phyloP scores from a whole-genome alignment of 2,888 invertebrate species.

The Habrosyne pyritoides region DNA sequence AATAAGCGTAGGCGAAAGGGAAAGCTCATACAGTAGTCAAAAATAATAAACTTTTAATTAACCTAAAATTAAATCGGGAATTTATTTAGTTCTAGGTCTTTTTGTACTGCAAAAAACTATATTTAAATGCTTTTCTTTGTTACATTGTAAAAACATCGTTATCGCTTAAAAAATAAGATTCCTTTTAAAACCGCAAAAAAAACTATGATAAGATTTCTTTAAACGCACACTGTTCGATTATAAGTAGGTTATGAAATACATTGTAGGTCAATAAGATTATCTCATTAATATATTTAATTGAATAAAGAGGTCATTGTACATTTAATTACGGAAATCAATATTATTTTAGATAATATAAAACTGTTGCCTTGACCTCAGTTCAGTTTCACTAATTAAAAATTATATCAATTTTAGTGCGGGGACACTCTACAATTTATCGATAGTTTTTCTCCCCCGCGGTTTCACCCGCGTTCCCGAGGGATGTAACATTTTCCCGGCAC shows the following conservation, averaged over 20 bases:
- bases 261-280: neutral
- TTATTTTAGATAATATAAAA: slow-evolving; percentile 11
- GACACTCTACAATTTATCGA: neutral
- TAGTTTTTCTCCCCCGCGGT: neutral
- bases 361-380: slow-evolving; percentile 30
- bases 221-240: neutral
- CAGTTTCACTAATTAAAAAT: neutral
- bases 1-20: slow-evolving; percentile 4
- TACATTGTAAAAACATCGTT: neutral
- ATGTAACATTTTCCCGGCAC: too few relatives aligned
- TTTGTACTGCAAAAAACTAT: too few relatives aligned
- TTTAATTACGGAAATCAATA: slow-evolving; percentile 34
- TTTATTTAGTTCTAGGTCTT: too few relatives aligned
- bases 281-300: slow-evolving; percentile 20
- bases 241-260: neutral
- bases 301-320: slow-evolving; percentile 38
- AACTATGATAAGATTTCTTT: neutral
- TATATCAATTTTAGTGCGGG: neutral
- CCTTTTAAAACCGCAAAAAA: neutral
- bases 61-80: too few relatives aligned
- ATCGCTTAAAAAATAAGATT: neutral
- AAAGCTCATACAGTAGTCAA: slow-evolving; percentile 1
- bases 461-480: too few relatives aligned
- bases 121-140: too few relatives aligned
- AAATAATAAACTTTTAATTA: neutral